Base-by-base conservation (phyloP, 2,113 vertebrate species). In the Muntiacus reevesi region DNA sequence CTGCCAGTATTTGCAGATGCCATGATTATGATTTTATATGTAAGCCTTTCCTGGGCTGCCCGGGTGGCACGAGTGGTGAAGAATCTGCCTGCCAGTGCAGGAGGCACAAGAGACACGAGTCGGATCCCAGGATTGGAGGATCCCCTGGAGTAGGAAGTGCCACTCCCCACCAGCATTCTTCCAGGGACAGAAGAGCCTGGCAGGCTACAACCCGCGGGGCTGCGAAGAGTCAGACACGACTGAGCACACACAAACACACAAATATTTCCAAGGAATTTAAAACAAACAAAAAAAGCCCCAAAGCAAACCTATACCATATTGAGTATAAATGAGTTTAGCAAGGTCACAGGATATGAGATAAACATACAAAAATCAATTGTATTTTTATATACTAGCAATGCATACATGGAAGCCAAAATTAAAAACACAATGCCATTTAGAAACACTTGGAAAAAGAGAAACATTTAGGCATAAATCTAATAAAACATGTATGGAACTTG, bases 301-400 rank as follows among this genome's bases (percentile, higher is more conserved):
- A 81, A 54, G 13, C 27, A 84, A 57, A 55, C n/a, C 17, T 50
- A 82, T 10, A 92, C 11, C 33, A 52, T 92, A 78, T 27, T 55
- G 57, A 83, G 27, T 79, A 54, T 50, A 82, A 47, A 17, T 60
- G 6, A 92, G 8, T 60, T 79, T 67, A 17, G 11, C 40, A 91
- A 45, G 25, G 16, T 25, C 78, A 11, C 17, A 14, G n/a, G 47
- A 50, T 55, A 94, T 11, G 17, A 85, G n/a, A 54, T 43, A 81
- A 89, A 52, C 33, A 36, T 45, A 52, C 45, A 92, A 50, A 95
- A 89, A 40, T 94, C 84, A 91, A 11, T 67, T 60, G 7, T 91
- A 40, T 54, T 45, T 54, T 57, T 88, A 14, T 78, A 47, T 33
- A 16, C 52, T 92, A 74, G 36, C 5, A 36, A 54, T 86, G 43